Evolutionary conservation across 2,797 vertebrate species (phyloP).

Genomic region (Phyllotis vaccarum): DNA sequence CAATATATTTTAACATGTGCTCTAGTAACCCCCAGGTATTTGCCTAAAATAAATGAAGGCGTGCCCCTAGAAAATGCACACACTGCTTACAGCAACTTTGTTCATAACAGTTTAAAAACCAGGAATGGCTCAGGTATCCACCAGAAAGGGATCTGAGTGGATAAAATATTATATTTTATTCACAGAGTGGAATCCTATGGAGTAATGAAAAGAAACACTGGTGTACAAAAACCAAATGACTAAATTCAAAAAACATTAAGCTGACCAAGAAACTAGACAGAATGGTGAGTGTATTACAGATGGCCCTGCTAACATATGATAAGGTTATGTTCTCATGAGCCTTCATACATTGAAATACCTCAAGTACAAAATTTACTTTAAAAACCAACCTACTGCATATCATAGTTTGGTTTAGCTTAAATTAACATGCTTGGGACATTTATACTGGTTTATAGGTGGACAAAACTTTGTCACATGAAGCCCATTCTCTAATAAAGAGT

Average conservation of each 20-base stretch:
- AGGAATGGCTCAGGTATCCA: background rate
- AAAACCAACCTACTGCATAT: background rate
- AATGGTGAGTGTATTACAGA: background rate
- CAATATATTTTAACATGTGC: background rate
- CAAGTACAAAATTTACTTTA: background rate
- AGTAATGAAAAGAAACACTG: constrained; percentile 41
- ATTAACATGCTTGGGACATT: background rate
- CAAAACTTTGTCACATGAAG: background rate
- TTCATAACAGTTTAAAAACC: background rate
- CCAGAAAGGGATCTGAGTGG: constrained; percentile 21
- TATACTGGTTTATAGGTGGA: background rate
- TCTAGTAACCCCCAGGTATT: background rate
- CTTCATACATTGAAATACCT: background rate
- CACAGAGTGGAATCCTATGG: background rate
- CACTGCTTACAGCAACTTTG: background rate
- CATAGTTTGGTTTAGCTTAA: background rate
- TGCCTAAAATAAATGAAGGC: constrained; percentile 1
- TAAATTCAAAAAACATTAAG: background rate
- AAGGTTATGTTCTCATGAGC: background rate
- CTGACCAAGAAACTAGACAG: constrained; percentile 3
- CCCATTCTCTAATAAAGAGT: background rate
- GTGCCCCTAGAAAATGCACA: background rate
- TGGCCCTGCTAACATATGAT: background rate
- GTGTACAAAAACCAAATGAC: constrained; percentile 27
- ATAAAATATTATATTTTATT: background rate